phyloP scores from a whole-genome alignment of 2,797 vertebrate genomes.

The Alca torda region DNA sequence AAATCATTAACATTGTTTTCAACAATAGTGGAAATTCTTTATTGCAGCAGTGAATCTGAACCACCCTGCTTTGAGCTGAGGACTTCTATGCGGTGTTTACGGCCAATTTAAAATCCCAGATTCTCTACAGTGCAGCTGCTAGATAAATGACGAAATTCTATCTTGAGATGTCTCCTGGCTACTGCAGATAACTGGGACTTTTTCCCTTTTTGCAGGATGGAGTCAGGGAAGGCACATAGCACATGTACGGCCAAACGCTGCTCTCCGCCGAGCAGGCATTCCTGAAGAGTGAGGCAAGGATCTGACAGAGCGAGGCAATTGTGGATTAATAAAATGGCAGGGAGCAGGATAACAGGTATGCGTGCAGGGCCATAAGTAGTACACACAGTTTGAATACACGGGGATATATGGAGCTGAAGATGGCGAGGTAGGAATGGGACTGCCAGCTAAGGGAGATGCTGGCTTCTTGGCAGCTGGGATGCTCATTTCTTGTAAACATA shows the following conservation, averaged over 20 bases:
- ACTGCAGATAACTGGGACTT: neutral
- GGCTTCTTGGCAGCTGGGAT: neutral
- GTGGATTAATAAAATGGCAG: neutral
- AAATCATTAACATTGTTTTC: neutral
- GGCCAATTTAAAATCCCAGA: neutral
- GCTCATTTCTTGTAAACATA: neutral
- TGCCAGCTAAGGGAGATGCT: neutral
- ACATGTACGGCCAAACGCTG: accelerated
- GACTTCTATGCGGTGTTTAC: neutral
- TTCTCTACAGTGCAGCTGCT: neutral
- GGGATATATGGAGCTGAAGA: neutral
- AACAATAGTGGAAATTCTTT: neutral
- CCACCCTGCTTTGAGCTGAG: neutral
- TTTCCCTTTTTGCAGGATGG: neutral
- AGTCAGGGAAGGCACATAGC: neutral
- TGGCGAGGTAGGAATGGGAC: neutral
- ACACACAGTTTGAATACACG: neutral
- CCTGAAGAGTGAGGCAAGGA: neutral
- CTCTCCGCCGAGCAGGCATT: neutral
- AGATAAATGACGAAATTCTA: neutral
- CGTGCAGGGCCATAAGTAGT: neutral
- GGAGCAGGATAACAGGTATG: neutral
- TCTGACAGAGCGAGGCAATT: neutral
- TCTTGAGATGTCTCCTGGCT: neutral
- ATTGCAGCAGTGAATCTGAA: neutral